Conservation (phyloP, 2,888 invertebrate genomes). For the Drosophila percnosoma region DNA sequence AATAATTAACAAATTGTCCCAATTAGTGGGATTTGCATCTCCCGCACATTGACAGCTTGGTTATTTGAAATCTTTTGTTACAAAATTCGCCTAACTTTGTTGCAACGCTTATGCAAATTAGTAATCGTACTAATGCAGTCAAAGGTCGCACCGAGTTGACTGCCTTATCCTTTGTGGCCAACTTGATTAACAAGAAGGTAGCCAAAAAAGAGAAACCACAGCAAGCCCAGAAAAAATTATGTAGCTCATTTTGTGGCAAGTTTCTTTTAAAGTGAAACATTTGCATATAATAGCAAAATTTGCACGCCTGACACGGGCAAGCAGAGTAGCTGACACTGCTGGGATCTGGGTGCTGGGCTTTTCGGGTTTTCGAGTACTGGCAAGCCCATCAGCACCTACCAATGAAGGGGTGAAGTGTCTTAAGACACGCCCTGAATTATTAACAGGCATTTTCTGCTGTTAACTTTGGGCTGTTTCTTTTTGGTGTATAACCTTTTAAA, state of each 20-base stretch:
- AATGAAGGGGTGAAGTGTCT: conserved; percentile 20
- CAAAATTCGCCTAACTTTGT: not conserved
- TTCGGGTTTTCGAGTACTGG: not conserved
- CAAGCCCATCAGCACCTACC: conserved; percentile 17
- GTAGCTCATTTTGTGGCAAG: conserved; percentile 64
- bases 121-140: conserved; percentile 2
- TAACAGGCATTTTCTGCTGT: conserved; percentile 66
- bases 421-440: conserved; percentile 69
- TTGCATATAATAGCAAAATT: conserved; percentile 71
- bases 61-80: not conserved
- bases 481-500: conserved; percentile 54
- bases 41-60: not conserved
- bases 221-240: conserved; percentile 53
- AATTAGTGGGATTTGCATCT: not conserved
- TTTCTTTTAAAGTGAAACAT: conserved; percentile 55
- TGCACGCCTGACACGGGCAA: conserved; percentile 37
- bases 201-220: conserved; percentile 17
- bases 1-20: not conserved
- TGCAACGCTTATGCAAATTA: not conserved
- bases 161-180: not conserved
- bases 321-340: conserved; percentile 55
- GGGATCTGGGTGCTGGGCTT: conserved; percentile 15
- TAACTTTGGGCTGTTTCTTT: conserved; percentile 32
- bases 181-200: conserved; percentile 9
- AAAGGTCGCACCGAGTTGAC: not conserved